Evolutionary conservation across 2,888 invertebrate genomes (phyloP).

Genomic region (Operophtera brumata): DNA sequence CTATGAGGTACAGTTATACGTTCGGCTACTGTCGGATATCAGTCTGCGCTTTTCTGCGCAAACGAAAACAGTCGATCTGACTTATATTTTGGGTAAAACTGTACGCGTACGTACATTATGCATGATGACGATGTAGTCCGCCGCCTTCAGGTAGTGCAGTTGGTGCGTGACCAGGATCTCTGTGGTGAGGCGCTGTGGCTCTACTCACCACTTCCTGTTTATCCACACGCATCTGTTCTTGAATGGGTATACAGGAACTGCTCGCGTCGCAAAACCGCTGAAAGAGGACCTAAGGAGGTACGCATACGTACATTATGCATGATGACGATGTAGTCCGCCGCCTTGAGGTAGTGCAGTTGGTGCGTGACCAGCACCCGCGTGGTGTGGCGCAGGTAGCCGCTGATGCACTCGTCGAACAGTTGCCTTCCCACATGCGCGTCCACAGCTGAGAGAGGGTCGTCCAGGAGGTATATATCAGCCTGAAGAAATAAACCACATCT

Average conservation of each 20-base stretch:
- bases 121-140: conserved; percentile 81
- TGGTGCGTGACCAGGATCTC: too few relatives aligned
- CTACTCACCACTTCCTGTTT: too few relatives aligned
- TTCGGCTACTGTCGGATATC: too few relatives aligned
- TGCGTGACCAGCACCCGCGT: conserved; percentile 92
- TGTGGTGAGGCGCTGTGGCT: too few relatives aligned
- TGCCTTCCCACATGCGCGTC: conserved; percentile 89
- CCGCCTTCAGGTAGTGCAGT: conserved; percentile 55
- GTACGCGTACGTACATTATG: conserved; percentile 56
- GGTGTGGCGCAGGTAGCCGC: conserved; percentile 83
- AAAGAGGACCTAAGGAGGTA: too few relatives aligned
- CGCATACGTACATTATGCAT: conserved; percentile 69
- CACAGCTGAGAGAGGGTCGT: conserved; percentile 91
- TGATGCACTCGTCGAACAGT: conserved; percentile 88
- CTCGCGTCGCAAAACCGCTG: too few relatives aligned
- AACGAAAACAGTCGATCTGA: too few relatives aligned
- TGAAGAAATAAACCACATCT: conserved; percentile 28
- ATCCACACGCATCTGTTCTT: too few relatives aligned
- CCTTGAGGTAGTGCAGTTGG: conserved; percentile 86
- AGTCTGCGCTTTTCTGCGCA: too few relatives aligned
- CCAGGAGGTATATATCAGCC: conserved; percentile 89
- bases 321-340: conserved; percentile 79
- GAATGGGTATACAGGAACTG: too few relatives aligned
- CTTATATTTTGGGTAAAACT: too few relatives aligned
- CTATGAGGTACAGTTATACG: too few relatives aligned